Base-by-base conservation (phyloP, 2,888 invertebrate genomes). In the Epsilonema sp. region DNA sequence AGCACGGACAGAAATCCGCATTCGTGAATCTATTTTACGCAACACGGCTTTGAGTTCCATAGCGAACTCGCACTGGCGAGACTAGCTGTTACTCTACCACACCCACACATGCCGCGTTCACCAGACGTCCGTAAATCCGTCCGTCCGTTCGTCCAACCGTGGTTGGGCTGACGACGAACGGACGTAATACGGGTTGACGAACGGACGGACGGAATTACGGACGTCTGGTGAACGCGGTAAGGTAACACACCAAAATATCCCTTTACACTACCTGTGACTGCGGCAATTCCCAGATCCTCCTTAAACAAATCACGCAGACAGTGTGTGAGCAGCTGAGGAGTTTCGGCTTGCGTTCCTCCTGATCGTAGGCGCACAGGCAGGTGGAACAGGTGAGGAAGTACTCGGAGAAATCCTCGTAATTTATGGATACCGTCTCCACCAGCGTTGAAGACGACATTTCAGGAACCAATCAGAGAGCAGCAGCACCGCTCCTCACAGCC, bases 391-490 rank as follows among this genome's bases (percentile, higher is more conserved):
- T 89, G 64, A 89, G 78, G 72, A 89, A 89, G 69, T 83, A 85
- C 70, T 89, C 87, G 66, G 84, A 86, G 74, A 89, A 89, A 70
- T 89, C 87, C 70, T 87, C 87, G 70, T 86, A 86, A 74, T 89
- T 85, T 69, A 89, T 87, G 72, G 84, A 86, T 65, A 89, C 86
- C 57, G 87, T 89, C 74, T 87, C 87, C 67, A 87, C 85, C 65
- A 87, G 76, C 67, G 83, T 83, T 60, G 82, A 31, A 8, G 16
- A 8, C 8, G 8, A 11, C 31, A 31, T 31, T n/a, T n/a, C n/a
- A n/a, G n/a, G n/a, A n/a, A n/a, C n/a, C n/a, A n/a, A n/a, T n/a
- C n/a, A n/a, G n/a, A n/a, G n/a, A n/a, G n/a, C n/a, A n/a, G n/a
- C n/a, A n/a, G n/a, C n/a, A n/a, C n/a, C n/a, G n/a, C n/a, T n/a